Base-by-base conservation (phyloP, 2,113 vertebrate genomes). In the Clarias macrocephalus region DNA sequence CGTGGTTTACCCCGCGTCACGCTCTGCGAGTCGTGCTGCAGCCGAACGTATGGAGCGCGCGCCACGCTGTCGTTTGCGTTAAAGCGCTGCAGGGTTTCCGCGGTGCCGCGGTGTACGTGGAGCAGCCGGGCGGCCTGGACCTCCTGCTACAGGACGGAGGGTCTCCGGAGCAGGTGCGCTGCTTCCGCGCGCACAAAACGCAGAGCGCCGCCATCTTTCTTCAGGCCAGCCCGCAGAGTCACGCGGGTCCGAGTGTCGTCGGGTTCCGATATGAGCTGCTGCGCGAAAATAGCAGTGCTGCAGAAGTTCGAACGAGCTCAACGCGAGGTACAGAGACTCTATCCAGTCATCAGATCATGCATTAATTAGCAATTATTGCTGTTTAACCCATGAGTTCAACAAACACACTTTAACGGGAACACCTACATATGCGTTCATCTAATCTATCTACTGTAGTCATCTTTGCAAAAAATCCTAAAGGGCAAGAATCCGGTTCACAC, bases 231-330 rank as follows among this genome's bases (percentile, higher is more conserved):
- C 95, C 91, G 0, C 95, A 94, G 84, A 90, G 85, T 25, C 93
- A 92, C 65, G 91, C 95, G 91, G 90, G 92, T 88, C 92, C 92
- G 76, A 91, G 91, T n/a, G 87, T 65, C 0, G 93, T 95, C 90
- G 92, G 94, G 75, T 96, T 96, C 92, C 95, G 94, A 89, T 96
- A 96, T 0, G 94, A 97, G 90, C 89, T 96, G 90, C 93, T 96
- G 88, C 91, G 91, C 70, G 94, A 90, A 89, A 90, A 90, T 85
- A 94, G 91, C 0, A 2, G 85, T 0, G 88, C 88, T 57, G 62
- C 90, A 0, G 88, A 86, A 73, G 37, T 88, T 85, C 91, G 87
- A 54, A 88, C 90, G 65, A 86, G 82, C 0, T 87, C 93, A 52
- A 77, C 52, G 0, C 81, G 94, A 86, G 89, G 96, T 96, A 91